These are phyloP conservation scores for Falco punctatus DNA, from an alignment of 2,113 vertebrate species.

Conservation along the genomic window DNA sequence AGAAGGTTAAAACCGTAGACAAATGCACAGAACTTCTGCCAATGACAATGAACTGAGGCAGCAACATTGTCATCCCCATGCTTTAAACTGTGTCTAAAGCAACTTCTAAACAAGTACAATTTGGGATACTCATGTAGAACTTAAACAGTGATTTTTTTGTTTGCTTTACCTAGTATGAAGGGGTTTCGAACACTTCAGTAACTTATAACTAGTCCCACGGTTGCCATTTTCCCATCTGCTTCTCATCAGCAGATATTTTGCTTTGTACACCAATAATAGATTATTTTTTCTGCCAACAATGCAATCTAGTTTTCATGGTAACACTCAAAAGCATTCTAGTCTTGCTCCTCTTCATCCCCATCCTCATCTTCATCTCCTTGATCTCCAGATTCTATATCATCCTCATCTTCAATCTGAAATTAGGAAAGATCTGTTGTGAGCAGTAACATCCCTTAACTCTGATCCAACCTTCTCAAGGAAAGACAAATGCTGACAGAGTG, in stretches of 20 bases:
- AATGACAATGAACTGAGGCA: slow-evolving; percentile 42
- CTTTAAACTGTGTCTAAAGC: slow-evolving; percentile 50
- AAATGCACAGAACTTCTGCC: slow-evolving; percentile 35
- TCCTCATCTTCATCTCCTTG: slow-evolving; percentile 80
- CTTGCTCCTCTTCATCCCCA: slow-evolving; percentile 66
- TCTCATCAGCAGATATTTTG: slow-evolving; percentile 39
- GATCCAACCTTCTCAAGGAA: background rate
- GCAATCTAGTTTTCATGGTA: background rate
- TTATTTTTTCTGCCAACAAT: background rate
- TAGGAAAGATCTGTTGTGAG: background rate
- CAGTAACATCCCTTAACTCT: background rate
- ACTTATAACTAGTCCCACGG: slow-evolving; percentile 46
- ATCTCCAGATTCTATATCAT: slow-evolving; percentile 79
- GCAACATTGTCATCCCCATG: slow-evolving; percentile 27
- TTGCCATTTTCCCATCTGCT: slow-evolving; percentile 36
- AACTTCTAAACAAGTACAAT: slow-evolving; percentile 52
- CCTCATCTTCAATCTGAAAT: slow-evolving; percentile 82
- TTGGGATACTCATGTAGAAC: slow-evolving; percentile 51
- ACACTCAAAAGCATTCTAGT: slow-evolving; percentile 20
- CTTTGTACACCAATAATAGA: slow-evolving; percentile 29
- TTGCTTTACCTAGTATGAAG: slow-evolving; percentile 45
- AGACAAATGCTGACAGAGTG: background rate
- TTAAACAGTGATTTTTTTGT: slow-evolving; percentile 27
- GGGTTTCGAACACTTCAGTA: slow-evolving; percentile 53
- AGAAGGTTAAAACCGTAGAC: slow-evolving; percentile 50